phyloP scores from a whole-genome alignment of 1,140 invertebrate genomes.

The Ctenoplectra terminalis region DNA sequence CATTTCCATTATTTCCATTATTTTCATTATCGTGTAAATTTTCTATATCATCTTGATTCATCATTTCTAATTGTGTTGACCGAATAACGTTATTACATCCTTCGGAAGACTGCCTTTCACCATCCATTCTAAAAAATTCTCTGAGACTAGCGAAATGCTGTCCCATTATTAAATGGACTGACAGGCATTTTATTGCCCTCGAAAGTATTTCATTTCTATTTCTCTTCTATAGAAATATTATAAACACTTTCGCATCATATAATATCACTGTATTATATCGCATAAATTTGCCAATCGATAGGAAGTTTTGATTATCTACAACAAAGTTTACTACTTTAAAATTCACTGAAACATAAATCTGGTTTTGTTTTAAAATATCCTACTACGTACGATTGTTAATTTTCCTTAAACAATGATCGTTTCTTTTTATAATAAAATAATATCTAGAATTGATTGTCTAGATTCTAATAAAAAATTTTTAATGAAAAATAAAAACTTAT shows the following conservation, averaged over 20 bases:
- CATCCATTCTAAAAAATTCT: slow-evolving; percentile 81
- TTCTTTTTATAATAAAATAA: background rate
- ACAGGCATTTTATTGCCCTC: slow-evolving; percentile 77
- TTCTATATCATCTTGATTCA: slow-evolving; percentile 68
- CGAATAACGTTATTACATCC: slow-evolving; percentile 66
- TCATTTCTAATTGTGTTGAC: slow-evolving; percentile 66
- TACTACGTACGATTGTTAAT: too few relatives aligned
- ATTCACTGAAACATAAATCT: background rate
- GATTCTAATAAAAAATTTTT: background rate
- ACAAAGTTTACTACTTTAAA: slow-evolving; percentile 15
- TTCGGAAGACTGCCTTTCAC: slow-evolving; percentile 72
- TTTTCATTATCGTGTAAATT: slow-evolving; percentile 70
- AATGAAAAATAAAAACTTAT: background rate
- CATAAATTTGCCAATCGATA: slow-evolving; percentile 10
- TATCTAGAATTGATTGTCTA: background rate
- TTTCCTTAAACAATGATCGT: background rate
- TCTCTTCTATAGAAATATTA: slow-evolving; percentile 24
- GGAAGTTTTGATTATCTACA: slow-evolving; percentile 30
- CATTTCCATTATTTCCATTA: slow-evolving; percentile 81
- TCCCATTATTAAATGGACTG: slow-evolving; percentile 79
- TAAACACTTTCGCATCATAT: slow-evolving; percentile 13
- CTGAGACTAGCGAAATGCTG: slow-evolving; percentile 83
- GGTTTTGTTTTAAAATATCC: background rate
- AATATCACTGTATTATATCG: slow-evolving; percentile 13
- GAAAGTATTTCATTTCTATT: slow-evolving; percentile 46